phyloP scores from a whole-genome alignment of 1,140 invertebrate species.

The Cherax quadricarinatus region DNA sequence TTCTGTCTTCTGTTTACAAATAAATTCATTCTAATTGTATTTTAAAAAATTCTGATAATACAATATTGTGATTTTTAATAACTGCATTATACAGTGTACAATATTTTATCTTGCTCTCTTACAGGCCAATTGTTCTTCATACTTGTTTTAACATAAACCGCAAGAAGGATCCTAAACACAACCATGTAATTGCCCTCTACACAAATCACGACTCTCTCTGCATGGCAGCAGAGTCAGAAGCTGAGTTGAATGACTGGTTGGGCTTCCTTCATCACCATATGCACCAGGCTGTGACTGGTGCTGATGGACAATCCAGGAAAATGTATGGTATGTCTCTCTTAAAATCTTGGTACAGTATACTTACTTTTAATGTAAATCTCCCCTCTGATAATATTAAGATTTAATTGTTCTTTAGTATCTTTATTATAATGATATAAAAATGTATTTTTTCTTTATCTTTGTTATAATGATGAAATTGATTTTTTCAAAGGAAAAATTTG shows the following conservation, averaged over 20 bases:
- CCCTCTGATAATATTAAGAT: neutral
- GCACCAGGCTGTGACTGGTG: slow-evolving; percentile 40
- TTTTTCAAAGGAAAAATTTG: too few species aligned
- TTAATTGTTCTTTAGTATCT: neutral
- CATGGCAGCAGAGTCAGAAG: slow-evolving; percentile 49
- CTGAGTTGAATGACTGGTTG: slow-evolving; percentile 57
- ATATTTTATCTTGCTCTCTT: neutral
- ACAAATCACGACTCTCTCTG: slow-evolving; percentile 50
- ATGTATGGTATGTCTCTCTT: slow-evolving; percentile 43
- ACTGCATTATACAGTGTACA: too few species aligned
- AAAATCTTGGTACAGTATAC: neutral
- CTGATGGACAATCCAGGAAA: slow-evolving; percentile 57
- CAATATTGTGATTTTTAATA: too few species aligned
- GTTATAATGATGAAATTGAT: too few species aligned
- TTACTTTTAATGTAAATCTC: neutral
- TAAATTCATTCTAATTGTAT: too few species aligned
- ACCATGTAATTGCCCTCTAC: slow-evolving; percentile 48
- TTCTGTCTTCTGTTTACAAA: too few species aligned
- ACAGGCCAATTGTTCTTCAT: slow-evolving; percentile 53
- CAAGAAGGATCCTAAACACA: slow-evolving; percentile 60
- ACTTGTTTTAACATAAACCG: slow-evolving; percentile 58
- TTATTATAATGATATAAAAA: neutral
- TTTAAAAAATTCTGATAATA: too few species aligned
- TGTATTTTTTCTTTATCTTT: too few species aligned
- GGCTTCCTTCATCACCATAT: slow-evolving; percentile 40